Evolutionary conservation across 2,113 vertebrate genomes (phyloP).

Genomic region (Phrynocephalus versicolor): DNA sequence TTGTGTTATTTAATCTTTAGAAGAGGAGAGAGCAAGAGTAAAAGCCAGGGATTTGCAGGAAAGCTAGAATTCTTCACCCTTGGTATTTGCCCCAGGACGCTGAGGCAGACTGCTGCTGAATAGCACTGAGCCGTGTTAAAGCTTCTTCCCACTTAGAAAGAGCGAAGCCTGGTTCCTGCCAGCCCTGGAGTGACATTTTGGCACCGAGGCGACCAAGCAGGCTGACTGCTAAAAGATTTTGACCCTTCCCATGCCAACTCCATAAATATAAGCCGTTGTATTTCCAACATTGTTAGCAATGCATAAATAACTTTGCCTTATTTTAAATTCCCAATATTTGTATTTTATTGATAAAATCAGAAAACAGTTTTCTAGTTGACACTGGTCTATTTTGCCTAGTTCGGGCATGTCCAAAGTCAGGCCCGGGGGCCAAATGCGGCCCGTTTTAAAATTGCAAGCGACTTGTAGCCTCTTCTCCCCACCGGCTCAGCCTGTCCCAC

Average conservation of each 20-base stretch:
- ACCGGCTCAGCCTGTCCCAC: too few relatives aligned
- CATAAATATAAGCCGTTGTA: neutral
- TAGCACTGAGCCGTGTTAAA: conserved; percentile 67
- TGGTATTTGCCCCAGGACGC: conserved; percentile 65
- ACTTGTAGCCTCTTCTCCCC: too few relatives aligned
- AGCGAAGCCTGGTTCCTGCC: conserved; percentile 63
- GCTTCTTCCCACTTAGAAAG: conserved; percentile 59
- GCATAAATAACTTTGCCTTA: neutral
- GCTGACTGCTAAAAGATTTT: conserved; percentile 31
- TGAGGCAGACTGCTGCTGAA: conserved; percentile 67
- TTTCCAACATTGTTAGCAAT: neutral
- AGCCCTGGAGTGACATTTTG: conserved; percentile 46
- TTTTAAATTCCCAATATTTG: conserved; percentile 35
- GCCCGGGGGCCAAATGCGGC: too few relatives aligned
- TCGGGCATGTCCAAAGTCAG: too few relatives aligned
- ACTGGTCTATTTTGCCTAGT: too few relatives aligned
- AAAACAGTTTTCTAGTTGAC: too few relatives aligned
- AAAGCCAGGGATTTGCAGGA: conserved; percentile 51
- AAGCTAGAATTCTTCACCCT: conserved; percentile 60
- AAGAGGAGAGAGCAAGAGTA: conserved; percentile 55
- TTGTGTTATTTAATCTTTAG: conserved; percentile 55
- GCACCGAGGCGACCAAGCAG: conserved; percentile 28
- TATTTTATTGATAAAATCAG: conserved; percentile 20
- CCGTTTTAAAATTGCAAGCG: too few relatives aligned
- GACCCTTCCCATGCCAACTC: neutral